Conservation (phyloP, 2,797 vertebrate species). For the Heliangelus exortis region DNA sequence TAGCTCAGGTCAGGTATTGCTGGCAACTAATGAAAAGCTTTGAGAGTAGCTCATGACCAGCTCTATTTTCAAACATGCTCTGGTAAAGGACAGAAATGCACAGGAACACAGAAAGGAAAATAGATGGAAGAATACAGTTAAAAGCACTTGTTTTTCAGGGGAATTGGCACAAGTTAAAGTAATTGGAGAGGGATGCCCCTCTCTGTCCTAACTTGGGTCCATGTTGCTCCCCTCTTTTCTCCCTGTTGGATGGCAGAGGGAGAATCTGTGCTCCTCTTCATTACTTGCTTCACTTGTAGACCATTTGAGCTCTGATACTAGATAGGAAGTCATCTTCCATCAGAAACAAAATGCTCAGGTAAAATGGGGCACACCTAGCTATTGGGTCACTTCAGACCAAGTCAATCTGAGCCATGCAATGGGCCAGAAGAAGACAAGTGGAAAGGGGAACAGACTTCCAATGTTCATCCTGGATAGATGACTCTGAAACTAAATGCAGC, state of each 20-base stretch:
- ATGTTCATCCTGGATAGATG: neutral
- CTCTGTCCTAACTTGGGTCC: neutral
- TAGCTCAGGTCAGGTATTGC: neutral
- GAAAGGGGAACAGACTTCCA: neutral
- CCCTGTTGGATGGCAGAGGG: neutral
- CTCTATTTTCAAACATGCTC: neutral
- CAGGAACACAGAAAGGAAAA: neutral
- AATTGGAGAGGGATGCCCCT: fast-evolving
- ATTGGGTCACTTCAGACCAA: neutral
- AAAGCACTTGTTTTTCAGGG: neutral
- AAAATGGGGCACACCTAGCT: neutral
- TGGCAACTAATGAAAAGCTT: neutral
- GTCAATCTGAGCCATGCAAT: neutral
- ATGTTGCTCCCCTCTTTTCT: neutral
- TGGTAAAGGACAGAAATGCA: neutral
- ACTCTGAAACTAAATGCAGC: neutral
- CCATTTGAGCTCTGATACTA: neutral
- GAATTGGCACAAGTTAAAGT: neutral
- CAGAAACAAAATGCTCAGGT: fast-evolving
- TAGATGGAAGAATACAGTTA: neutral
- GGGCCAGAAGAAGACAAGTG: neutral
- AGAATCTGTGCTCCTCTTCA: neutral
- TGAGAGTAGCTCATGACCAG: neutral
- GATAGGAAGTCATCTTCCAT: neutral
- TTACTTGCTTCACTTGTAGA: neutral